Conservation (phyloP, 2,797 vertebrate species). For the Enteromius anoplus region DNA sequence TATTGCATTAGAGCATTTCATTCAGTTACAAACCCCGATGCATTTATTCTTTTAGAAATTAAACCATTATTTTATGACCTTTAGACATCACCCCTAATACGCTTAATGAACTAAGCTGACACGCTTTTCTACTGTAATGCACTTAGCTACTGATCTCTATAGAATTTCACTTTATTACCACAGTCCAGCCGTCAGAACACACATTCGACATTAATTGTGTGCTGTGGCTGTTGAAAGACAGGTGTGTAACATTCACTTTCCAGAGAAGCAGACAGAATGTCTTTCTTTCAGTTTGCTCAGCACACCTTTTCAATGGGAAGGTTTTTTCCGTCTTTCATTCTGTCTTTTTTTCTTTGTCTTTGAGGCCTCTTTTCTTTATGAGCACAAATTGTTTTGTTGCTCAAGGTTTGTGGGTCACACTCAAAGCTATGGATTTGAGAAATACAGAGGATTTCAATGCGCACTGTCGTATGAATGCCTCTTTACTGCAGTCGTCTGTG, state of each 20-base stretch:
- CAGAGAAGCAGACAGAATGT: constrained; percentile 5
- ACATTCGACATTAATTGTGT: neutral
- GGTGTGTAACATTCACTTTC: constrained; percentile 26
- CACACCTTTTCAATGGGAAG: constrained; percentile 33
- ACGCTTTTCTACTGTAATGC: neutral
- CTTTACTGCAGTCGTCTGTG: neutral
- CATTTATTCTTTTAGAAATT: constrained; percentile 51
- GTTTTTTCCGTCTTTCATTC: neutral
- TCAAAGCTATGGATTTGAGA: constrained; percentile 37
- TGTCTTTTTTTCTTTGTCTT: constrained; percentile 32
- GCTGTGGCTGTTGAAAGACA: constrained; percentile 21
- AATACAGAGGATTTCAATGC: constrained; percentile 19
- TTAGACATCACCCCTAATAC: constrained; percentile 29
- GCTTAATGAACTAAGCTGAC: constrained; percentile 22
- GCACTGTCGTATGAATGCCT: neutral
- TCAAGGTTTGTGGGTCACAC: constrained; percentile 42
- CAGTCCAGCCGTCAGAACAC: neutral
- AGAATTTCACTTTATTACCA: constrained; percentile 15
- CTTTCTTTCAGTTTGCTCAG: constrained; percentile 23
- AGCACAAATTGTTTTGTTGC: constrained; percentile 25
- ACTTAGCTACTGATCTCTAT: constrained; percentile 23
- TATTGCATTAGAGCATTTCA: constrained; percentile 35
- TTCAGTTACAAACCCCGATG: constrained; percentile 21
- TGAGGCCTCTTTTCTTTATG: constrained; percentile 18
- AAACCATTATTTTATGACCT: constrained; percentile 37